Base-by-base conservation (phyloP, 2,113 vertebrate species). In the Trochalopteron elliotii region DNA sequence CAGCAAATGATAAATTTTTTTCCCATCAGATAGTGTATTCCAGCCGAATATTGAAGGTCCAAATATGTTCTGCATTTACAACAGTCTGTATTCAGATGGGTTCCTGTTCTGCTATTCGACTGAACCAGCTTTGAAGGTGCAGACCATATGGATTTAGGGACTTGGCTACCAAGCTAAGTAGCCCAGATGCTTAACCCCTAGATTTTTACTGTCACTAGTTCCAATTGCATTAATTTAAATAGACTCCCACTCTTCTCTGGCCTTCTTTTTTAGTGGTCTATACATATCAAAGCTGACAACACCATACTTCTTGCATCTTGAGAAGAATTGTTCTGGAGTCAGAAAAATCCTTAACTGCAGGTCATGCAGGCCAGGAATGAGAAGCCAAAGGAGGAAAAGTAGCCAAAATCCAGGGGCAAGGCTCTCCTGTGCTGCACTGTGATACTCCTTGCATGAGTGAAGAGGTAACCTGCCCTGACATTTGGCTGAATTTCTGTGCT, bases 401-500 rank as follows among this genome's bases (percentile, higher is more conserved):
- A 61, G 7, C 28, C 37, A 35, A 89, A 89, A 84, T 37, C 40
- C 59, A 22, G 23, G n/a, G 31, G 3, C 19, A 37, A 4, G 27
- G 12, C 7, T 71, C 20, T 90, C n/a, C 25, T 3, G 1, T 67
- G 25, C 27, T 55, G 30, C 4, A 7, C 25, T 53, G 14, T 30
- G n/a, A 27, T 45, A 53, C 13, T 35, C 7, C 11, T 55, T 0
- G 1, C 19, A 31, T 20, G 4, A 2, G 2, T 70, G 61, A 24
- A 81, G 42, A 45, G 6, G 10, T 25, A 37, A 53, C 24, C 8
- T 0, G 0, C 12, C 15, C 14, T 55, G 28, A 37, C 4, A 37
- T 35, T 70, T 4, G 2, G 9, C 35, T 44, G 71, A 21, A 81
- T 49, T 77, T 69, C 72, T 81, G 24, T 5, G 6, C 44, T 64